These are phyloP conservation scores for Caenorhabditis zanzibari DNA, from an alignment of 2,888 invertebrate species.

Conservation along the genomic window DNA sequence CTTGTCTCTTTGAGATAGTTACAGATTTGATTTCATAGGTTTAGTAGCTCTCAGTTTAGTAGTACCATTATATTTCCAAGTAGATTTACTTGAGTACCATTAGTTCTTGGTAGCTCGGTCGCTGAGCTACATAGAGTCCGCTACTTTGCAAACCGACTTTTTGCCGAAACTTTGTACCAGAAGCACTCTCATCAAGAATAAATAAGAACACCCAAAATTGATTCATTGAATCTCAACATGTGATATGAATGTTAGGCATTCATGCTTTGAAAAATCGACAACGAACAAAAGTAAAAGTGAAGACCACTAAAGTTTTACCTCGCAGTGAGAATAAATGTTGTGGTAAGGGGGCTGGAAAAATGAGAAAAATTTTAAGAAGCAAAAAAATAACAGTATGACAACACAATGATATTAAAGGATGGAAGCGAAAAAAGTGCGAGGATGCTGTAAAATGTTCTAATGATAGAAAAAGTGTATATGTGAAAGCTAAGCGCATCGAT, in stretches of 20 bases:
- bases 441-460: neutral
- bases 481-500: slow-evolving; percentile 10
- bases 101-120: too few relatives aligned
- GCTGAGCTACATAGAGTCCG: too few relatives aligned
- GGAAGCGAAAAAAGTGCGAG: neutral
- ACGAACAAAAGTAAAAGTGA: neutral
- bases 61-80: too few relatives aligned
- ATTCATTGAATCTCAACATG: neutral
- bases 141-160: too few relatives aligned
- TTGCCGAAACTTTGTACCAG: too few relatives aligned
- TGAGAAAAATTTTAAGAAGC: neutral
- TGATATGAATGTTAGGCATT: neutral
- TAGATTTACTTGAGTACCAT: too few relatives aligned
- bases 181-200: too few relatives aligned
- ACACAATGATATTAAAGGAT: neutral
- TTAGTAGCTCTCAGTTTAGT: too few relatives aligned
- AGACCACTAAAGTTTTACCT: neutral
- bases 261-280: neutral
- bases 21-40: too few relatives aligned
- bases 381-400: slow-evolving; percentile 20
- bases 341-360: neutral
- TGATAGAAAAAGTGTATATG: slow-evolving; percentile 3
- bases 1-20: too few relatives aligned
- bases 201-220: too few relatives aligned
- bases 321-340: neutral